Conservation (phyloP, 2,888 invertebrate species). For the Boloria selene region DNA sequence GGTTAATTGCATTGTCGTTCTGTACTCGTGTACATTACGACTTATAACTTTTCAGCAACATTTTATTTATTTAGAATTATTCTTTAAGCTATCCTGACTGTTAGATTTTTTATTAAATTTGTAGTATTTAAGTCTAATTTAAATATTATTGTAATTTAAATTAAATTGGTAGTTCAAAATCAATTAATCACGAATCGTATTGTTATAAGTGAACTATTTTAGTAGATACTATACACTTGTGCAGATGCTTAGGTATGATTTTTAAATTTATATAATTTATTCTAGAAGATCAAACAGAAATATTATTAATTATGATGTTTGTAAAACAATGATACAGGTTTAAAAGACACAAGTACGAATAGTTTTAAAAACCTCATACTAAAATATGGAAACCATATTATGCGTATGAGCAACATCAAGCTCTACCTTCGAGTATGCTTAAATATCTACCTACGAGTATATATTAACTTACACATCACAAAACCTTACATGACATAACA, state of each 20-base stretch:
- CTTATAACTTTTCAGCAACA: slow-evolving; percentile 65
- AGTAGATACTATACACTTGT: neutral
- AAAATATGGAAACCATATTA: no score
- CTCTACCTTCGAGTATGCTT: no score
- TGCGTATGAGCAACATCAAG: no score
- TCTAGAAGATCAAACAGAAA: no score
- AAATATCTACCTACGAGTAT: no score
- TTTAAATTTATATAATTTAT: no score
- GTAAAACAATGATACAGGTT: no score
- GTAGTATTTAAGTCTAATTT: slow-evolving; percentile 18
- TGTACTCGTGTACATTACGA: slow-evolving; percentile 68
- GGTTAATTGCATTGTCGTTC: slow-evolving; percentile 79
- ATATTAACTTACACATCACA: no score
- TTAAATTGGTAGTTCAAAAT: slow-evolving; percentile 9
- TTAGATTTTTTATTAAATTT: slow-evolving; percentile 31
- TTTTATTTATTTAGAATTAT: slow-evolving; percentile 44
- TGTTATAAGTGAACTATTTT: neutral
- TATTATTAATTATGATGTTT: no score
- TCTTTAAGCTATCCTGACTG: slow-evolving; percentile 40
- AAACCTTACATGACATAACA: no score
- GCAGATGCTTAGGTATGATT: neutral
- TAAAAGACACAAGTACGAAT: no score
- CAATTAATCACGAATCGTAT: neutral
- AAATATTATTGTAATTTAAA: slow-evolving; percentile 21
- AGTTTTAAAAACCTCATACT: no score